These are phyloP conservation scores for Saccopteryx bilineata DNA, from an alignment of 2,113 vertebrate species.

Conservation along the genomic window DNA sequence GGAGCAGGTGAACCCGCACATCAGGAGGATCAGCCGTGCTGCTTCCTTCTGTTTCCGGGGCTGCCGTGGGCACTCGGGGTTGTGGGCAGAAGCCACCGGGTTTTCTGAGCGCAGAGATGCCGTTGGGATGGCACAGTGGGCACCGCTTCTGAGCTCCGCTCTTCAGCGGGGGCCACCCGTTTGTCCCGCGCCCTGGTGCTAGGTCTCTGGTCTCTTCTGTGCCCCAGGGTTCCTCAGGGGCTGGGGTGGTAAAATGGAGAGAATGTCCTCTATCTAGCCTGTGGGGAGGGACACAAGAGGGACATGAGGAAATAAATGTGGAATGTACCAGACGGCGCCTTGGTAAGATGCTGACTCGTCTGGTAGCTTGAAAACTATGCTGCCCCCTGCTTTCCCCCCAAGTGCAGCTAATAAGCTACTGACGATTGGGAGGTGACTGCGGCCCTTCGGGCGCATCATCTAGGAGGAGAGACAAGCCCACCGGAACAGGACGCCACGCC, in stretches of 20 bases:
- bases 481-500: too few relatives aligned
- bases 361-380: too few relatives aligned
- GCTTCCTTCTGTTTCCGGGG: neutral
- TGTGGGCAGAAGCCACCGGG: neutral
- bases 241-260: neutral
- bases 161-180: neutral
- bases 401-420: neutral
- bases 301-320: too few relatives aligned
- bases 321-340: neutral
- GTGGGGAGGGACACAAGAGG: too few relatives aligned
- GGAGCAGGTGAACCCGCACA: neutral
- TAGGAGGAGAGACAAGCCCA: neutral
- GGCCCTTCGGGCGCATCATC: neutral
- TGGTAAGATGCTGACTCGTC: neutral
- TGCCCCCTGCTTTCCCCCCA: neutral
- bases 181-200: neutral
- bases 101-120: neutral
- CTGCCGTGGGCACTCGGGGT: neutral
- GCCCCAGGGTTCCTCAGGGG: neutral
- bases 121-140: neutral
- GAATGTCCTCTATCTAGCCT: neutral
- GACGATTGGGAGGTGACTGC: neutral
- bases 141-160: neutral
- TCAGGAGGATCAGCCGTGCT: rapidly evolving
- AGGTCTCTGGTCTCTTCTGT: neutral